phyloP scores from a whole-genome alignment of 2,797 vertebrate genomes.

The Prunella strophiata region DNA sequence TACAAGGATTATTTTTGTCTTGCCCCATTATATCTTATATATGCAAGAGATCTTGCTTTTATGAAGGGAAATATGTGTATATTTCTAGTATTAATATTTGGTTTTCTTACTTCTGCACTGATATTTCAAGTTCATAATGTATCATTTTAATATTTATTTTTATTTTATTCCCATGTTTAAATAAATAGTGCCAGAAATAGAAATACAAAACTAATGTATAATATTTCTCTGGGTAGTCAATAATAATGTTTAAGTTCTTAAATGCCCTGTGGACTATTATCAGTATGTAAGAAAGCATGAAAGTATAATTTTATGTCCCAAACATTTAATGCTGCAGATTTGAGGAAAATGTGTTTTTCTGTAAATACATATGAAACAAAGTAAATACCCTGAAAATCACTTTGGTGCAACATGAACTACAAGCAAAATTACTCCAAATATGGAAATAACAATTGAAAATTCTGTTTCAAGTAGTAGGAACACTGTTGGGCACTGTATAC shows the following conservation, averaged over 20 bases:
- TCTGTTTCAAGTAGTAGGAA: background rate
- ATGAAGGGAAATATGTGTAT: background rate
- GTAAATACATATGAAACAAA: background rate
- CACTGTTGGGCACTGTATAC: background rate
- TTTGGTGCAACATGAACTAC: background rate
- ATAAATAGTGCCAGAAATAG: background rate
- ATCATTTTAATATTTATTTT: background rate
- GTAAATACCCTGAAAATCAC: background rate
- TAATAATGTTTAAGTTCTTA: background rate
- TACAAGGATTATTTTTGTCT: background rate
- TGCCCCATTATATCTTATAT: background rate
- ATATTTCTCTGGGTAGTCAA: background rate
- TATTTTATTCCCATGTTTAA: background rate
- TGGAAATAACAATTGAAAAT: background rate
- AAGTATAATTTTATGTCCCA: background rate
- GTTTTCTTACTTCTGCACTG: background rate
- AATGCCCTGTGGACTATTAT: background rate
- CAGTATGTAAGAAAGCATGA: background rate
- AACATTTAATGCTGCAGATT: background rate
- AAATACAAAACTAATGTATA: background rate
- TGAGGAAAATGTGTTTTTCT: background rate
- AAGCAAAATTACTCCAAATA: background rate
- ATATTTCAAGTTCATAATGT: background rate
- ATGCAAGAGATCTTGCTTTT: background rate
- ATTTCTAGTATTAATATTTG: background rate